Evolutionary conservation across 2,113 vertebrate species (phyloP), one percentile per base, ranked within the genome.

Genomic region (Pseudorectes ferrugineus): DNA sequence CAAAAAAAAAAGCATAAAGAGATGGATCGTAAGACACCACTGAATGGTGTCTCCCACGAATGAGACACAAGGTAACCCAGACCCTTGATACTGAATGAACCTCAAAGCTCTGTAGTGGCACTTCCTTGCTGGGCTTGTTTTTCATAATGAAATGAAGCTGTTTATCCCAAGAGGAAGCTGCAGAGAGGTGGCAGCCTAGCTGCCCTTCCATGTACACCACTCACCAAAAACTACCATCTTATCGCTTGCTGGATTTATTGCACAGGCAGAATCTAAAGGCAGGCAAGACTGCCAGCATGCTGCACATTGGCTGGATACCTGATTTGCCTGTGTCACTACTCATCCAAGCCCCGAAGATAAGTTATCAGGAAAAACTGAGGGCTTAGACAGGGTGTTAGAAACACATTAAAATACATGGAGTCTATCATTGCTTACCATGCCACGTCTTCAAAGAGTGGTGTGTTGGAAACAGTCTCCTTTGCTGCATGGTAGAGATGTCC

Each of bases 401-500:
- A 26, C 28, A 55, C 20, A 21, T 16, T 49, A 67, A 82, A 79
- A 68, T 36, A 38, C 1, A 2, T 6, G 11, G 23, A 66, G 8
- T 20, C 3, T 48, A 3, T 40, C 58, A 8, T 59, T 81, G 62
- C 14, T 89, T 51, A 48, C 17, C 14, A 24, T 17, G 13, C 6
- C 21, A 46, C 1, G 2, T 58, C 42, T 28, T 66, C 61, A 59
- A 46, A 26, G 13, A 86, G 4, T 5, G 2, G 8, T 18, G 33
- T 20, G 7, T 4, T 38, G 6, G 14, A 17, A 89, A 48, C 6
- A 33, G 11, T 18, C 1, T 1, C 3, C 61, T 70, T 78, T 75
- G 9, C 38, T 9, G 0, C 0, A 0, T 31, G 9, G 5, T 35
- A 29, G n/a, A 74, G 35, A 24, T 45, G 28, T 13, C 16, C 33